Evolutionary conservation across 30 jellyfish, hydroid and myxozoan genomes (phyloP).

Genomic region (Turritopsis rubra): DNA sequence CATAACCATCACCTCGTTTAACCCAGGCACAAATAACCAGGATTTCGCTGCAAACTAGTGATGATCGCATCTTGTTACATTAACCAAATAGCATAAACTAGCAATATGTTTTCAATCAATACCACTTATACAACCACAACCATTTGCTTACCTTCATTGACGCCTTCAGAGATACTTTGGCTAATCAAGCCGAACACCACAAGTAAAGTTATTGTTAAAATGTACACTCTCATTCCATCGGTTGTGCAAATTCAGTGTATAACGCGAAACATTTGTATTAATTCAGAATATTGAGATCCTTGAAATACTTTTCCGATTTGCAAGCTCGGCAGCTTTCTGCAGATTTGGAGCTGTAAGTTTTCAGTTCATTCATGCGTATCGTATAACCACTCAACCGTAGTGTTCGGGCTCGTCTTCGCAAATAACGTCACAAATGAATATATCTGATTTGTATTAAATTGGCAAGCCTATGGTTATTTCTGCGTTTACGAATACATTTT

Average conservation of each 20-base stretch:
- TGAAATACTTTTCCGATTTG: neutral
- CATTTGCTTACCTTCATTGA: neutral
- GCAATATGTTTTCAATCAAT: no score
- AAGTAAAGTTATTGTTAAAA: neutral
- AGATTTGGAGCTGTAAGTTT: constrained; percentile 13
- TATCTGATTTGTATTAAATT: neutral
- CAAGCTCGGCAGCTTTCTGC: constrained; percentile 25
- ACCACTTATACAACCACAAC: neutral
- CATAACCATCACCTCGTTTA: no score
- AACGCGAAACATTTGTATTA: neutral
- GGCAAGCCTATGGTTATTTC: constrained; percentile 10
- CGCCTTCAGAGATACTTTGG: neutral
- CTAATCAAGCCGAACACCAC: neutral
- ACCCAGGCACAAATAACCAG: no score
- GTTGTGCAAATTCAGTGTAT: neutral
- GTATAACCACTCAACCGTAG: neutral
- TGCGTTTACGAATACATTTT: neutral
- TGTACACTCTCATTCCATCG: neutral
- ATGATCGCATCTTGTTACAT: no score
- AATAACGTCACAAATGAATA: constrained; percentile 4
- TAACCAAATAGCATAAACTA: no score
- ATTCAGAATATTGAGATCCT: neutral
- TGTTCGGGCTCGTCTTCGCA: constrained; percentile 6
- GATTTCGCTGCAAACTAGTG: no score
- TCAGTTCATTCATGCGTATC: constrained; percentile 17